Evolutionary conservation across 2,797 vertebrate genomes (phyloP).

Genomic region (Pyrocephalus nanus): DNA sequence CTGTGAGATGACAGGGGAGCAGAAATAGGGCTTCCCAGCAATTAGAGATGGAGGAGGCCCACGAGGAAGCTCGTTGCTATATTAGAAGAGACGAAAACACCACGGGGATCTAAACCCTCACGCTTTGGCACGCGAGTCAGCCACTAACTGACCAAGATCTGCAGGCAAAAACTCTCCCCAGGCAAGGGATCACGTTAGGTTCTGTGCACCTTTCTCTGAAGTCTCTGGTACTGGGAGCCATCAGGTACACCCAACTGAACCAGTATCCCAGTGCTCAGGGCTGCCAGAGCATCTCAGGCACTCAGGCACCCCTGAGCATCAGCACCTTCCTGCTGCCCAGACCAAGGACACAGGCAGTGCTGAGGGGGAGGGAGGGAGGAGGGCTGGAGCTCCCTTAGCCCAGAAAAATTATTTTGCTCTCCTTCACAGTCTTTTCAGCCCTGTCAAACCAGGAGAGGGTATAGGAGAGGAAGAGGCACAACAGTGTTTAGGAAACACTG

Average conservation of each 20-base stretch:
- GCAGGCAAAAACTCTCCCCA: neutral
- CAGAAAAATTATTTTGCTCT: neutral
- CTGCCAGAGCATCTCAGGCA: neutral
- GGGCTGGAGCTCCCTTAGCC: neutral
- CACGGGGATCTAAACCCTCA: fast-evolving
- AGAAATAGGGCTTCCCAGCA: neutral
- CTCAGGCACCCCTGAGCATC: neutral
- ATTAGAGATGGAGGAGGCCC: neutral
- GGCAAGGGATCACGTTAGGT: neutral
- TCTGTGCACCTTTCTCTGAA: neutral
- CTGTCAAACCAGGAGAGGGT: neutral
- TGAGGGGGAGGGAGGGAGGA: neutral
- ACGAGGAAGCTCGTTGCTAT: neutral
- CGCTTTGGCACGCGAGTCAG: neutral
- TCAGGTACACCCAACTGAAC: fast-evolving
- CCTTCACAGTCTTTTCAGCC: neutral
- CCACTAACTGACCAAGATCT: neutral
- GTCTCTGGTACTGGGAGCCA: neutral
- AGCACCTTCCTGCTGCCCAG: fast-evolving
- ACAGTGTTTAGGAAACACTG: neutral
- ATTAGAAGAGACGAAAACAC: neutral
- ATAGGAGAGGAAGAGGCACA: neutral
- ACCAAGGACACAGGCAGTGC: neutral
- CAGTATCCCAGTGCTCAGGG: neutral
- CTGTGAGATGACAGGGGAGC: neutral